Base-by-base conservation (phyloP, 1,140 invertebrate species). In the Hypsibius dujardini region DNA sequence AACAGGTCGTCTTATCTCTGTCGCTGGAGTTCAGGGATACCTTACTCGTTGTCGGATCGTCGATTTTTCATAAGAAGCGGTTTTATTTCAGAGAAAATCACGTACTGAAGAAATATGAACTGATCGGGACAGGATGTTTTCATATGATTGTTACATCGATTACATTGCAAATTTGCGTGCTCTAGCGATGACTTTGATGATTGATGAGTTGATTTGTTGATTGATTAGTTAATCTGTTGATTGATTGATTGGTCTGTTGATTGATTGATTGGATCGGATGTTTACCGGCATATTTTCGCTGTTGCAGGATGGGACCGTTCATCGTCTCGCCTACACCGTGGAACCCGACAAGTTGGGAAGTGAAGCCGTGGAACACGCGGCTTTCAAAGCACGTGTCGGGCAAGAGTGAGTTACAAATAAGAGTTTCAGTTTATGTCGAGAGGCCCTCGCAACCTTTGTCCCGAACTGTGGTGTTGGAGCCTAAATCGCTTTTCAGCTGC, bases 261-360 rank as follows among this genome's bases (percentile, higher is more conserved):
- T 28, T 28, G 28, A 28, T 28, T 28, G 28, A 28, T 28, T 28
- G 28, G 28, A 28, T 28, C 28, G 28, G 28, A 28, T 28, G 28
- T 28, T 28, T 28, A 28, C 28, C 28, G 28, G 28, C 28, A 28
- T 28, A 28, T 28, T 28, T 28, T 28, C 28, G 28, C 28, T 28
- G 28, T 7, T 67, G 62, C 42, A 67, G 62, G 42, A 67, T 67
- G 62, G 62, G 3, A 15, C 62, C 42, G 62, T 67, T 12, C 12
- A 42, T 12, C 62, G 62, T 7, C 3, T 67, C 12, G 12, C 62
- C 42, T 67, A 67, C 42, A 12, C 3, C 12, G 12, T 67, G 12
- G 62, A 67, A 7, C 45, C 12, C 42, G 62, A 67, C 62, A 15
- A 45, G 62, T 42, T 42, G 42, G 42, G 3, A 67, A 45, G 45